Base-by-base conservation (phyloP, 2,113 vertebrate genomes). In the Haliaeetus leucogaster region DNA sequence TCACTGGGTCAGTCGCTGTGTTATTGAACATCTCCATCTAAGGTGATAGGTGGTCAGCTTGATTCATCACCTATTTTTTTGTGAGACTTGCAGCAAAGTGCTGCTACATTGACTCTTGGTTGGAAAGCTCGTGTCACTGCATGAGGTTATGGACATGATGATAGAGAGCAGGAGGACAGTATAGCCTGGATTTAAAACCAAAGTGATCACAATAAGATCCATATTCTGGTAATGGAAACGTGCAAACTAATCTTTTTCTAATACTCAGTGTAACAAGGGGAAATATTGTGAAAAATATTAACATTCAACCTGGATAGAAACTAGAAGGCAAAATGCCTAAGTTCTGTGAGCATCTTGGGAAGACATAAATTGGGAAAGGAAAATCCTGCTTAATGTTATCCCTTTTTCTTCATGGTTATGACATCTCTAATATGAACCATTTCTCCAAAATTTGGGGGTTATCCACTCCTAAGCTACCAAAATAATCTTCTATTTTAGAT, bases 91-190 rank as follows among this genome's bases (percentile, higher is more conserved):
- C 27, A 52, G 27, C 2, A 16, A 55, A 40, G 26, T 72, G 25
- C 20, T 73, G 8, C 30, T 65, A 9, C 13, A 2, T 30, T 47
- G 9, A 17, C 13, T 65, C 40, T 20, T 59, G 16, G 5, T 14
- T 89, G 40, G 26, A 63, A 90, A 68, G 8, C 6, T 0, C 2
- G 1, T 80, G 4, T 16, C 4, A 7, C 10, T 19, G 5, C 14
- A 36, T 53, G 53, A 66, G 14, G 7, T 62, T 68, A 55, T 8
- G 16, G 26, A 5, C 20, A 21, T 52, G 5, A 21, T 52, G 5
- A 2, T 6, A 56, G 20, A 23, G 14, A 56, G 21, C 5, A 32
- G 4, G 6, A 5, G 6, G 5, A 50, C 59, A 36, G 3, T 27
- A 9, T 32, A 16, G 1, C 27, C 27, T 4, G 6, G 8, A 48